phyloP scores from a whole-genome alignment of 1,140 invertebrate species.

The Hyles euphorbiae region DNA sequence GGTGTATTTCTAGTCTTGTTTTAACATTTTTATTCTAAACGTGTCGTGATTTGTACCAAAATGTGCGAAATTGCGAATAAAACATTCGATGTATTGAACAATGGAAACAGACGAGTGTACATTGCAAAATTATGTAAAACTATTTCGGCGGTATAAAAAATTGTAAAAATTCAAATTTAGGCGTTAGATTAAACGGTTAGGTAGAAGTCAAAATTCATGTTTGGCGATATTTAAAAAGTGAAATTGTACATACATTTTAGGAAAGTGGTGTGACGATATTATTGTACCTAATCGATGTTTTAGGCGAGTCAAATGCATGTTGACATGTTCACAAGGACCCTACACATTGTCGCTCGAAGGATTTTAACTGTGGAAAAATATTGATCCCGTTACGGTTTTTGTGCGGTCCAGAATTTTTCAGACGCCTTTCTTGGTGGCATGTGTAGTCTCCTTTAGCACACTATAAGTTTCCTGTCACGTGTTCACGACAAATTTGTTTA shows the following conservation, averaged over 20 bases:
- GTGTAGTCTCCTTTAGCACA: too few relatives aligned
- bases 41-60: conserved; percentile 29
- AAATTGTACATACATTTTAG: conserved; percentile 62
- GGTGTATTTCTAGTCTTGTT: conserved; percentile 67
- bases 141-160: conserved; percentile 60
- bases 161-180: conserved; percentile 63
- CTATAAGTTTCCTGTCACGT: conserved; percentile 11
- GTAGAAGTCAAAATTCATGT: conserved; percentile 59
- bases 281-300: conserved; percentile 55
- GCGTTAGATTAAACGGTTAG: conserved; percentile 50
- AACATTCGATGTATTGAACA: conserved; percentile 21
- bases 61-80: conserved; percentile 9
- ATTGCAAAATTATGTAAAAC: conserved; percentile 38
- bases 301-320: conserved; percentile 39
- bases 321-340: conserved; percentile 12
- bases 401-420: too few relatives aligned
- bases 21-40: conserved; percentile 30
- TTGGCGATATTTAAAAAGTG: conserved; percentile 52
- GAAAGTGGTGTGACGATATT: conserved; percentile 55
- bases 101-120: conserved; percentile 34
- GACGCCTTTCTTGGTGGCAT: too few relatives aligned
- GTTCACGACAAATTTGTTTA: conserved; percentile 37
- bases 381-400: too few relatives aligned
- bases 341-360: background rate
- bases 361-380: background rate